These are phyloP conservation scores for Aquatica leii DNA, from an alignment of 2,888 invertebrate species.

Conservation along the genomic window DNA sequence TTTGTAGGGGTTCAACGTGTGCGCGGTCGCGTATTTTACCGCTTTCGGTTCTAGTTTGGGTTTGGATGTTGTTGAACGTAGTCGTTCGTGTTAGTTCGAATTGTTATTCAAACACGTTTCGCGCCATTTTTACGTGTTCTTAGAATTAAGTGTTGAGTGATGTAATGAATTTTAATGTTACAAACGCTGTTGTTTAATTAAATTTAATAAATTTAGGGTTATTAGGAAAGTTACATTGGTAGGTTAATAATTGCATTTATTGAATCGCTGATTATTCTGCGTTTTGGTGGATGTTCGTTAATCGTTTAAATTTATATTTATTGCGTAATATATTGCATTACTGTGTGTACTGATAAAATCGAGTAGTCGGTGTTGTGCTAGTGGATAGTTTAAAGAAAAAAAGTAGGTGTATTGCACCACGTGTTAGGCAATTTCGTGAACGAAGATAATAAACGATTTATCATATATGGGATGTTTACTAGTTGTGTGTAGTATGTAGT, in stretches of 20 bases:
- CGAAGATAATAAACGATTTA: neutral
- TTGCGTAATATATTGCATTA: neutral
- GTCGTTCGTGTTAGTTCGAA: neutral
- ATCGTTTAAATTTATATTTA: too few relatives aligned
- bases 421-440: neutral
- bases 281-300: too few relatives aligned
- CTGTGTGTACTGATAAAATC: neutral
- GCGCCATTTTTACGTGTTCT: slow-evolving; percentile 26
- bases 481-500: neutral
- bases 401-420: neutral
- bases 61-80: slow-evolving; percentile 18
- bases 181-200: neutral
- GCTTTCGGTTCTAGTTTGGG: slow-evolving; percentile 27
- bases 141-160: neutral
- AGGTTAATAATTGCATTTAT: too few relatives aligned
- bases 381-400: too few relatives aligned
- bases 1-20: slow-evolving; percentile 30
- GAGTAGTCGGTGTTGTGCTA: too few relatives aligned
- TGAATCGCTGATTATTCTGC: too few relatives aligned
- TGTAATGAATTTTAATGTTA: slow-evolving; percentile 2
- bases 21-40: slow-evolving; percentile 34
- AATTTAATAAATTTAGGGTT: too few relatives aligned
- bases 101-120: slow-evolving; percentile 15
- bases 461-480: neutral
- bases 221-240: too few relatives aligned